phyloP scores from a whole-genome alignment of 2,888 invertebrate genomes.

The Myopa testacea region DNA sequence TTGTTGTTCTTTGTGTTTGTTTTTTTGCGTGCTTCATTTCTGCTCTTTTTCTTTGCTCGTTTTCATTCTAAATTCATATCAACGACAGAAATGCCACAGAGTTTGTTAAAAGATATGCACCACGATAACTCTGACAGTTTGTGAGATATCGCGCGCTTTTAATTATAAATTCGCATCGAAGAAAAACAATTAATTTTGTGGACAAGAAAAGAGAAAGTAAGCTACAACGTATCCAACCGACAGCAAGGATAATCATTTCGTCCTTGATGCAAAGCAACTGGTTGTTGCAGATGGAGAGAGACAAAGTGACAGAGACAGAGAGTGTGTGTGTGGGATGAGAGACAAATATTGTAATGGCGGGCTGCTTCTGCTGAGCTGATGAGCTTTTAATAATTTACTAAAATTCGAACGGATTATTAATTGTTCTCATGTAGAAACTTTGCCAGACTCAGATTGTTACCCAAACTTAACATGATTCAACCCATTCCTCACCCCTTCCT shows the following conservation, averaged over 20 bases:
- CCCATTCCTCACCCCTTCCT: too few species aligned
- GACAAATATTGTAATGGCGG: too few species aligned
- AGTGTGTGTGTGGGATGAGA: too few species aligned
- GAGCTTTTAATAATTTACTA: too few species aligned
- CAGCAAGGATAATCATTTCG: background rate
- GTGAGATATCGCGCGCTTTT: conserved; percentile 7
- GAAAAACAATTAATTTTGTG: conserved; percentile 24
- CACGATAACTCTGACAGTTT: conserved; percentile 15
- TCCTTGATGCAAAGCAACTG: background rate
- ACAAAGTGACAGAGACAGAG: background rate
- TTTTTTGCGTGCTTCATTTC: background rate
- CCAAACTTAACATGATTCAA: too few species aligned
- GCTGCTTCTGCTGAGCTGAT: too few species aligned
- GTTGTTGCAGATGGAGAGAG: too few species aligned
- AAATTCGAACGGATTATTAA: too few species aligned
- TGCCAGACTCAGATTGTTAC: too few species aligned
- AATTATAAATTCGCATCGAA: conserved; percentile 22
- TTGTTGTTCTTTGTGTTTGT: too few species aligned
- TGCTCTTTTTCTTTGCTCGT: background rate
- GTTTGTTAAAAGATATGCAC: background rate
- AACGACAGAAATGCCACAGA: background rate
- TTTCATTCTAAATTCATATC: background rate
- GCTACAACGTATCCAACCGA: background rate
- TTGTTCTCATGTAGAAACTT: too few species aligned
- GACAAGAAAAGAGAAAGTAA: background rate